phyloP scores from a whole-genome alignment of 1,140 invertebrate genomes.

The Coenobita brevimanus region DNA sequence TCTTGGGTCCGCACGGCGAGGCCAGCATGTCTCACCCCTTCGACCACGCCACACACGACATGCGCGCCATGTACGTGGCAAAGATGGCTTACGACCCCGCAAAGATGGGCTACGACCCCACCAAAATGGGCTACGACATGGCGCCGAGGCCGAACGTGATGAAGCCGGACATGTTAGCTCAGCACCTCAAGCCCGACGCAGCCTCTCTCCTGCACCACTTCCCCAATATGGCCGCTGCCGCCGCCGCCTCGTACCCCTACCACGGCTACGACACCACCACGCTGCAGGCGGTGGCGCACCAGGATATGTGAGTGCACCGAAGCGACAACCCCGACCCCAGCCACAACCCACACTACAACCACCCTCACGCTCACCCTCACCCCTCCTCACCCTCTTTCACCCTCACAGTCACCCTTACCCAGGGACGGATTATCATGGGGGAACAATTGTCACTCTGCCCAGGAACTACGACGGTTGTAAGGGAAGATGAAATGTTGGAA shows the following conservation, averaged over 20 bases:
- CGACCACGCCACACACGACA: constrained; percentile 50
- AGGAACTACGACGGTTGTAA: no score
- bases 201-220: constrained; percentile 56
- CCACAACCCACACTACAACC: no score
- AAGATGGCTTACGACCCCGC: constrained; percentile 56
- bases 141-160: constrained; percentile 37
- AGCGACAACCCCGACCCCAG: background rate
- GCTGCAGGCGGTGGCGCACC: constrained; percentile 57
- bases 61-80: constrained; percentile 57
- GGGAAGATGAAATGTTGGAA: no score
- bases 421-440: no score
- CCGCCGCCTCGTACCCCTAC: constrained; percentile 55
- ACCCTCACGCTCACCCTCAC: no score
- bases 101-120: constrained; percentile 54
- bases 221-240: constrained; percentile 56
- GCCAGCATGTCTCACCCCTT: constrained; percentile 51
- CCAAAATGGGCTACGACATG: constrained; percentile 58
- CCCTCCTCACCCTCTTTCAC: no score
- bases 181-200: constrained; percentile 48
- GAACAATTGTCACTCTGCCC: no score
- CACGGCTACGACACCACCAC: constrained; percentile 47
- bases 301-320: constrained; percentile 48
- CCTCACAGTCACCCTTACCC: no score
- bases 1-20: constrained; percentile 49
- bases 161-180: constrained; percentile 39